Conservation (phyloP, 2,888 invertebrate genomes). For the Acrobasis suavella region DNA sequence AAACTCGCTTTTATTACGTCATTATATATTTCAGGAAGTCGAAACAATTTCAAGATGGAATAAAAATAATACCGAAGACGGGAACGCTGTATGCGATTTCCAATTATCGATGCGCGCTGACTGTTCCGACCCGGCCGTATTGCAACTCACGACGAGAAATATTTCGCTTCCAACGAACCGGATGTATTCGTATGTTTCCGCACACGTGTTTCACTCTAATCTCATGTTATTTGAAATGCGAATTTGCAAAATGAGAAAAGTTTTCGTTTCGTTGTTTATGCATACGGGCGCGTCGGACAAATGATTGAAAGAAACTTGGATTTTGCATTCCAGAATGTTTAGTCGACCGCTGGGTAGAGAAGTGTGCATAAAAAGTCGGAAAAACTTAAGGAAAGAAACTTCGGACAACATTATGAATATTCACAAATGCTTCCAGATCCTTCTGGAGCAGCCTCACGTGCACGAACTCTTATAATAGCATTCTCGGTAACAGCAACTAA, state of each 20-base stretch:
- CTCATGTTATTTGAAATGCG: constrained; percentile 47
- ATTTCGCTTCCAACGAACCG: constrained; percentile 46
- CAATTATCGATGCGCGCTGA: constrained; percentile 60
- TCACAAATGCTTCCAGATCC: constrained; percentile 60
- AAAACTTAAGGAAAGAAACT: constrained; percentile 26
- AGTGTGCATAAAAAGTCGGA: constrained; percentile 48
- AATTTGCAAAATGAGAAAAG: constrained; percentile 41
- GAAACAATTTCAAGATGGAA: constrained; percentile 39
- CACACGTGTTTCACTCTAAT: constrained; percentile 46
- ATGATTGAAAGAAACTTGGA: constrained; percentile 40
- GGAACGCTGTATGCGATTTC: constrained; percentile 55
- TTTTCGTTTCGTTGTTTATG: constrained; percentile 37
- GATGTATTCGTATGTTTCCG: constrained; percentile 33
- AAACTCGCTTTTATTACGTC: neutral
- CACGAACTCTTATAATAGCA: constrained; percentile 56
- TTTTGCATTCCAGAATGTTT: constrained; percentile 39
- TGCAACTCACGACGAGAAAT: constrained; percentile 53
- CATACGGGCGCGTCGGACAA: constrained; percentile 35
- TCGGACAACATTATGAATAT: constrained; percentile 59
- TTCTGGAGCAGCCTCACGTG: constrained; percentile 50
- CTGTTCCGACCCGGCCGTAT: constrained; percentile 43
- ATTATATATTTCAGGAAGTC: constrained; percentile 31
- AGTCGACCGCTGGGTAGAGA: constrained; percentile 42
- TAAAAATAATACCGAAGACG: constrained; percentile 50
- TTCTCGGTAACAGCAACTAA: constrained; percentile 41